phyloP scores from a whole-genome alignment of 2,113 vertebrate species.

The Leiothrix lutea region DNA sequence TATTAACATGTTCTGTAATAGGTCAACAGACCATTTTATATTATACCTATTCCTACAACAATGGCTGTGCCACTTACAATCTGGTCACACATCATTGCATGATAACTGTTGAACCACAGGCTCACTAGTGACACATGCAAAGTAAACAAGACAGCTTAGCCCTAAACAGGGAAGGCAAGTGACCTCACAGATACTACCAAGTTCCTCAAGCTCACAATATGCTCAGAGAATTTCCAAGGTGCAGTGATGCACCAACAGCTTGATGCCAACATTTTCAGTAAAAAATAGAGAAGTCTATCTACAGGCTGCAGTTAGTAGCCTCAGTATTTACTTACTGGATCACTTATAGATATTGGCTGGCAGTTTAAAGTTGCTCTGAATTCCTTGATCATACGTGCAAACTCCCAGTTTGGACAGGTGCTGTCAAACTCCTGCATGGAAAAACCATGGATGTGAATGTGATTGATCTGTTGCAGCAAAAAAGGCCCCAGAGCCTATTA shows the following conservation, averaged over 20 bases:
- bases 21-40: not conserved
- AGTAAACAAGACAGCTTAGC: not conserved
- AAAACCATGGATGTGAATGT: not conserved
- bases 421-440: slow-evolving; percentile 81
- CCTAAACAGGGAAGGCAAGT: not conserved
- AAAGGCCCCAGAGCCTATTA: not conserved
- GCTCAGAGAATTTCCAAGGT: not conserved
- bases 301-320: not conserved
- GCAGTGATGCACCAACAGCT: not conserved
- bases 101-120: not conserved
- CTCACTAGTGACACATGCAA: not conserved
- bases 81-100: not conserved
- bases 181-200: not conserved
- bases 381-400: slow-evolving; percentile 91
- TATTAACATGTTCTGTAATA: not conserved
- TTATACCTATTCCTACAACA: not conserved
- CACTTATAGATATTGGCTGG: slow-evolving; percentile 75
- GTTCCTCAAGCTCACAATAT: not conserved
- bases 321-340: slow-evolving; percentile 77
- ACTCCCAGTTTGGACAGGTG: slow-evolving; percentile 89
- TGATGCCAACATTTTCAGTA: not conserved
- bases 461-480: not conserved
- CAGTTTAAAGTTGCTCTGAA: slow-evolving; percentile 85
- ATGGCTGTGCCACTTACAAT: not conserved
- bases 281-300: not conserved